These are phyloP conservation scores for Palloptera scutellata DNA, from an alignment of 2,888 invertebrate genomes.

Conservation along the genomic window DNA sequence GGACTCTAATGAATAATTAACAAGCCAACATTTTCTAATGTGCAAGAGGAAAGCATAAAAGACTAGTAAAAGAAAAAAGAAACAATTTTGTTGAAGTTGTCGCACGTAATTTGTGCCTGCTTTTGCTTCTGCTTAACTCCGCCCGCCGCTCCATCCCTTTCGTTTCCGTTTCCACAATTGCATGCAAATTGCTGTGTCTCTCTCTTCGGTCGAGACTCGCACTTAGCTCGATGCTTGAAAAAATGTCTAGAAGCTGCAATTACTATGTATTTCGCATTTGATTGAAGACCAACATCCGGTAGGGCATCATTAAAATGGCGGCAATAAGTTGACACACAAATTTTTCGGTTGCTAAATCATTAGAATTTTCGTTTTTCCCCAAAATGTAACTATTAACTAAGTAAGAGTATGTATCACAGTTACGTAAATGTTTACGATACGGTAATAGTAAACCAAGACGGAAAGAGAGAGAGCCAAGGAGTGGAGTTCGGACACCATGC, in stretches of 20 bases:
- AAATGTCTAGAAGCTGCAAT: too few relatives aligned
- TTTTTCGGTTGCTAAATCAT: background rate
- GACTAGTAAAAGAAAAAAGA: too few relatives aligned
- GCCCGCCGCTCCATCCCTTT: background rate
- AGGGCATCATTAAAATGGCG: constrained; percentile 4
- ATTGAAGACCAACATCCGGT: background rate
- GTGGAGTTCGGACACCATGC: background rate
- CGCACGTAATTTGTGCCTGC: too few relatives aligned
- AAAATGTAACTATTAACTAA: too few relatives aligned
- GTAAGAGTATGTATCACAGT: too few relatives aligned
- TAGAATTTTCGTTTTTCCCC: too few relatives aligned
- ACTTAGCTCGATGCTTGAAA: too few relatives aligned
- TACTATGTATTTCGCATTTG: background rate
- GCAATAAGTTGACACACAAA: constrained; percentile 1
- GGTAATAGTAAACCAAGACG: background rate
- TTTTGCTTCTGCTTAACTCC: background rate
- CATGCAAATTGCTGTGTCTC: too few relatives aligned
- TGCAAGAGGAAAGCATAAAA: background rate
- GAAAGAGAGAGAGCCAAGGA: background rate
- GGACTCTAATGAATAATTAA: constrained; percentile 8
- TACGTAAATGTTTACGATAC: background rate
- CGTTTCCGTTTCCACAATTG: background rate
- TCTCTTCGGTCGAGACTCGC: too few relatives aligned
- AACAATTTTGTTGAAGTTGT: background rate
- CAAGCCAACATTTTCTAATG: constrained; percentile 4